Evolutionary conservation across 2,797 vertebrate genomes (phyloP), one percentile per base, ranked within the genome.

Genomic region (Chelon auratus): DNA sequence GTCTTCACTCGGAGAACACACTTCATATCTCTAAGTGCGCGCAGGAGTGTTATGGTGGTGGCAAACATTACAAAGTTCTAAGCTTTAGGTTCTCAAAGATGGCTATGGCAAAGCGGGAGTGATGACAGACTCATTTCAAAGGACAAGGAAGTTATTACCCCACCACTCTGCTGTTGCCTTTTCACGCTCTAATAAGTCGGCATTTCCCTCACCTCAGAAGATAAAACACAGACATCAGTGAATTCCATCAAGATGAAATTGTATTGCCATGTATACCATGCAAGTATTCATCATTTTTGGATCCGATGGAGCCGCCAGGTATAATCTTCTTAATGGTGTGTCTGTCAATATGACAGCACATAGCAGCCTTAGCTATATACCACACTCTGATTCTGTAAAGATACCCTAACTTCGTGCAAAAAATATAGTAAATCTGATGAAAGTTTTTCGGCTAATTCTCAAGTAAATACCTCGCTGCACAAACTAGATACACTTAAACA

Each of bases 81-180:
- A 67, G 77, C 63, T 73, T 77, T 71, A 65, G 70, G 50, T 85
- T 80, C 65, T 80, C 37, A 33, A 24, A 75, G 54, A 89, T 74
- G 48, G 68, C 72, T 73, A n/a, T 30, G 45, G 63, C 22, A 64
- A 75, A 48, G 63, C 50, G 3, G 53, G 17, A 53, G 69, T 80
- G 45, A 78, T 90, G 91, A 93, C 89, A 93, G 88, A 72, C 84
- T 90, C 76, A 91, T 92, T 93, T 93, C 74, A 83, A 75, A 91
- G 88, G 89, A 93, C 86, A 91, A 83, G 86, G 66, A 88, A 81
- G 83, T 91, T 92, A 92, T 94, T 93, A 93, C 81, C 83, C 70
- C 63, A 84, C 80, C 71, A 62, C 72, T 84, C 62, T 50, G 72
- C 82, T 76, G 80, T 90, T 89, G 84, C 85, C 81, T 92, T 89